These are phyloP conservation scores for Standfussiana lucernea DNA, from an alignment of 2,888 invertebrate genomes.

Conservation along the genomic window DNA sequence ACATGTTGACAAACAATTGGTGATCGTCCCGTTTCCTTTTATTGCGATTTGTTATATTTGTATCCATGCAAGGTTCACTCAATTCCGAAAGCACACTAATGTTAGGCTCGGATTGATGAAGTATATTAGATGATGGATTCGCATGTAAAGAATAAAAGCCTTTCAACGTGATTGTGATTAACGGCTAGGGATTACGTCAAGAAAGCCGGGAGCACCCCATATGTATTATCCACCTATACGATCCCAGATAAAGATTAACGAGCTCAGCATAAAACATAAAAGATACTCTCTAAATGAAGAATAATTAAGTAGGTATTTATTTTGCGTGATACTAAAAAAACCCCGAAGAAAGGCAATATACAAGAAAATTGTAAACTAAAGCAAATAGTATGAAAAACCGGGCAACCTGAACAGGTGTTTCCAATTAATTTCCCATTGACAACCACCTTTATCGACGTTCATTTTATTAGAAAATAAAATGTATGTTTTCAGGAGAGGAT, in stretches of 20 bases:
- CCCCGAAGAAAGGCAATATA: background rate
- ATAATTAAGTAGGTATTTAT: background rate
- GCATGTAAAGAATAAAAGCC: background rate
- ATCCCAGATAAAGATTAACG: no score
- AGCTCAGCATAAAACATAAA: no score
- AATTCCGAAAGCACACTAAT: no score
- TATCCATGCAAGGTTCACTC: no score
- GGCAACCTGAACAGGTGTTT: background rate
- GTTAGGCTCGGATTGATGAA: no score
- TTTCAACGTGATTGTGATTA: slow-evolving; percentile 13
- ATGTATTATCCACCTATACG: no score
- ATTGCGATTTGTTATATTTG: no score
- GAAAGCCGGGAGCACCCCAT: slow-evolving; percentile 10
- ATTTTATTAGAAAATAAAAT: background rate
- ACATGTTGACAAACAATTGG: no score
- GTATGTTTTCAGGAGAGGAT: background rate
- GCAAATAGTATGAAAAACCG: background rate
- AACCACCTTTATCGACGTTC: background rate
- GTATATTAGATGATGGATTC: background rate
- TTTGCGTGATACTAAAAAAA: background rate
- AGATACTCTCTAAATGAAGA: no score
- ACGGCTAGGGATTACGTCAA: background rate
- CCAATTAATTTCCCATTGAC: background rate
- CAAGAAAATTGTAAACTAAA: background rate
- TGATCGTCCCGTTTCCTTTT: no score